Evolutionary conservation across 2,797 vertebrate species (phyloP).

Genomic region (Syndactyla subalaris): DNA sequence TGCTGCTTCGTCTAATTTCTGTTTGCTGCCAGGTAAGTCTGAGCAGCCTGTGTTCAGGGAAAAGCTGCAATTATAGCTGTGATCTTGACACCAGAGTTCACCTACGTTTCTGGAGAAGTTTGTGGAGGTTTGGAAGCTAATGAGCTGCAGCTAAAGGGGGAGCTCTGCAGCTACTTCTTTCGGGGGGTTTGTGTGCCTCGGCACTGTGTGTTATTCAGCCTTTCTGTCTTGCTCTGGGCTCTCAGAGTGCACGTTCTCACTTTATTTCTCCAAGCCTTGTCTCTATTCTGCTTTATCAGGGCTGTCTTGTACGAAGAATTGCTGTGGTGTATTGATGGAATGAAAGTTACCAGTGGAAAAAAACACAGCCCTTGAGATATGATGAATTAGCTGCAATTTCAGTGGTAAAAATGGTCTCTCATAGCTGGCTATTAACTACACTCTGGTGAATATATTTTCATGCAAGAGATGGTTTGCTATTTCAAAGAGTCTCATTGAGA

Average conservation of each 20-base stretch:
- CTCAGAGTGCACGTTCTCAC: neutral
- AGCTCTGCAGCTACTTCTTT: conserved; percentile 58
- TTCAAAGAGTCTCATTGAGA: conserved; percentile 54
- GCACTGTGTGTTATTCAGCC: neutral
- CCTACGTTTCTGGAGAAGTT: conserved; percentile 52
- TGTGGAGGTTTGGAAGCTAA: conserved; percentile 63
- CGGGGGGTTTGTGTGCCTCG: neutral
- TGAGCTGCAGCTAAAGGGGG: conserved; percentile 65
- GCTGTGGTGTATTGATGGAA: conserved; percentile 36
- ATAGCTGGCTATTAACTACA: conserved; percentile 51
- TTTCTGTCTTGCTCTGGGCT: conserved; percentile 35
- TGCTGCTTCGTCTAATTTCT: conserved; percentile 16
- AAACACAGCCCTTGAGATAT: conserved; percentile 23
- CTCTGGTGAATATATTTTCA: conserved; percentile 64
- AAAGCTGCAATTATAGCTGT: conserved; percentile 57
- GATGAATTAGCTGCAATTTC: conserved; percentile 68
- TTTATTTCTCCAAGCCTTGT: conserved; percentile 41
- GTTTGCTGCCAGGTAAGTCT: conserved; percentile 12
- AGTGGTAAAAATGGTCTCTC: conserved; percentile 49
- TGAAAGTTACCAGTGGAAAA: neutral
- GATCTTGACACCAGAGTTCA: conserved; percentile 61
- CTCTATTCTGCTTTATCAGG: conserved; percentile 32
- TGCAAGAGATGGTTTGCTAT: conserved; percentile 50
- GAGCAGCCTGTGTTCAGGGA: conserved; percentile 20
- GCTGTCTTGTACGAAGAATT: conserved; percentile 18